Base-by-base conservation (phyloP, 1,140 invertebrate genomes). In the Berghia stephanieae region DNA sequence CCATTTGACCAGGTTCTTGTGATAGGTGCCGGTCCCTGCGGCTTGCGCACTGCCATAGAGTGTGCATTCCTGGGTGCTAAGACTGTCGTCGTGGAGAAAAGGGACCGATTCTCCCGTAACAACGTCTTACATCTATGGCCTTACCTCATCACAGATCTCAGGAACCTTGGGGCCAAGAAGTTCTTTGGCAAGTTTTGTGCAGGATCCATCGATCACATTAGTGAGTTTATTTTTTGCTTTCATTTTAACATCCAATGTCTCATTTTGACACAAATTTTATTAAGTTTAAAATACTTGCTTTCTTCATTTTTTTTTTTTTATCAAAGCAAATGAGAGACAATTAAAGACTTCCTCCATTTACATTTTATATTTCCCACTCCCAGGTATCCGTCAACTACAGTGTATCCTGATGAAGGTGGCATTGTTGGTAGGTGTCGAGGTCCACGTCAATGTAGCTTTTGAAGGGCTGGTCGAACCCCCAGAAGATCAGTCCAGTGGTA, bases 171-270 rank as follows among this genome's bases (percentile, higher is more conserved):
- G 21, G 98, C 97, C 49, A 99, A 99, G 89, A 98, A 98, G 86
- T 99, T 99, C 90, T 99, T 97, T 89, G 97, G 97, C 13, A 99
- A 99, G 91, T 99, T 99, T 89, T 99, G 98, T 91, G 97, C 97
- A 1, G 98, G 98, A 49, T 94, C 96, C 70, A 99, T 99, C 79
- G 97, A 99, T 90, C 97, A 99, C 89, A 99, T 99, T 82, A 98
- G 97, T 92, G 87, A 91, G 92, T 86, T 52, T 67, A 31, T 10
- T 10, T 13, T 10, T n/a, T 13, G 46, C 57, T 8, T 63, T 10
- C 57, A 16, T 63, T n/a, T n/a, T n/a, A n/a, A n/a, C n/a, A n/a
- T n/a, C n/a, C n/a, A n/a, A n/a, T n/a, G n/a, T n/a, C n/a, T n/a
- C n/a, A n/a, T n/a, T n/a, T n/a, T n/a, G n/a, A n/a, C n/a, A n/a